Evolutionary conservation across 2,888 invertebrate genomes (phyloP), one percentile per base, ranked within the genome.

Genomic region (Syrista parreyssii): DNA sequence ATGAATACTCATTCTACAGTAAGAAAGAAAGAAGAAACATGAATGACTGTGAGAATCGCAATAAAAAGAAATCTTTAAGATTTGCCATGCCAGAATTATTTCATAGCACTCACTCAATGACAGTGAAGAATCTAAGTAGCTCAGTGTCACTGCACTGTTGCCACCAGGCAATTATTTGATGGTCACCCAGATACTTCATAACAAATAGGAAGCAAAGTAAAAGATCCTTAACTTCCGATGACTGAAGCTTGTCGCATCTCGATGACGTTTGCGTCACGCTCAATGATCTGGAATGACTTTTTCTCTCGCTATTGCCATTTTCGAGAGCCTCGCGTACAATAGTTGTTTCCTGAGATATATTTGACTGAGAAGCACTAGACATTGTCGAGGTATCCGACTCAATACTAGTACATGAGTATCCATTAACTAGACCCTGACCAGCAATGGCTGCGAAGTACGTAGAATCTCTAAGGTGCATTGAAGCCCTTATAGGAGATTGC

Each of bases 131-230:
- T 79, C 96, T 95, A 69, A 97, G 93, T 33, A 97, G 95, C 86
- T 98, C 97, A 31, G 94, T 93, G 81, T 96, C 96, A 2, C 95
- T 94, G 86, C 96, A 96, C 83, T 96, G 96, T 89, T 96, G 96
- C 97, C 98, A 98, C 97, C 97, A 98, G 72, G 96, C 95, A 76
- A 97, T 94, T 79, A 98, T 94, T 86, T 97, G 95, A 83, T 97
- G 97, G 89, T 98, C 97, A 72, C 97, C 96, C 84, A 98, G 92
- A 92, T 98, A 96, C 91, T 98, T 98, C 80, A 98, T 93, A 77
- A 98, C 95, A 92, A 97, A 98, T 80, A 99, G 93, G 92, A 98
- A 97, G 90, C 97, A 97, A 78, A 98, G 92, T 76, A 98, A 93
- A 82, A 98, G 94, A 91, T 98, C 98, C 88, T 96, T 96, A 80